Percentiles rank a stretch among this genome's conserved stretches.
Evolutionary conservation across 2,888 invertebrate species (phyloP).

Genomic region (Ormia ochracea): DNA sequence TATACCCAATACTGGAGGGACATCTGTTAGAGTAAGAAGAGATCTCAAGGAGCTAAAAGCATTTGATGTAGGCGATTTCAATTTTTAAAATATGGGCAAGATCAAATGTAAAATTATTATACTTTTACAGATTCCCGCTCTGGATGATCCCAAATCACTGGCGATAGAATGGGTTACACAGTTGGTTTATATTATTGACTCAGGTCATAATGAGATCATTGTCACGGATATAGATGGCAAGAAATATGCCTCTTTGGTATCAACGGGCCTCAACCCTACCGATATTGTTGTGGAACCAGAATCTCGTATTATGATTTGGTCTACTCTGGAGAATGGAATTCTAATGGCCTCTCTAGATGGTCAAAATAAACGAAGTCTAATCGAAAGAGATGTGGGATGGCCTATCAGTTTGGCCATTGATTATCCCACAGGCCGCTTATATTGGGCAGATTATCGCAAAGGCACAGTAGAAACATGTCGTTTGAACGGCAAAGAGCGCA

Average conservation of each 20-base stretch:
- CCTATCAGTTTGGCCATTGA: constrained; percentile 87
- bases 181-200: constrained; percentile 84
- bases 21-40: constrained; percentile 67
- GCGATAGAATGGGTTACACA: constrained; percentile 84
- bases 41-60: constrained; percentile 74
- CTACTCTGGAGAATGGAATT: constrained; percentile 84
- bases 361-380: constrained; percentile 78
- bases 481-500: constrained; percentile 83
- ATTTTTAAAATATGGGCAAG: not conserved
- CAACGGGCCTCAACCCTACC: constrained; percentile 81
- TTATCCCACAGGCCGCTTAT: constrained; percentile 84
- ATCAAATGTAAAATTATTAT: not conserved
- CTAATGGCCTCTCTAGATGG: constrained; percentile 84
- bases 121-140: constrained; percentile 77
- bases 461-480: constrained; percentile 83
- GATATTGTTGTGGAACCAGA: constrained; percentile 84
- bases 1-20: constrained; percentile 71
- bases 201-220: constrained; percentile 75
- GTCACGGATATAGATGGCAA: constrained; percentile 76
- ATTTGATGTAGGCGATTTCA: constrained; percentile 70
- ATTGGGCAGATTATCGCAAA: constrained; percentile 90
- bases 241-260: constrained; percentile 73
- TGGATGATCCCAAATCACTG: constrained; percentile 84
- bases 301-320: constrained; percentile 83
- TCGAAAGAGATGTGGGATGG: constrained; percentile 82